A percentile compares a stretch with the other conserved stretches of the same genome.
These are phyloP conservation scores for Metalampra italica DNA, from an alignment of 2,888 invertebrate genomes.

Conservation along the genomic window DNA sequence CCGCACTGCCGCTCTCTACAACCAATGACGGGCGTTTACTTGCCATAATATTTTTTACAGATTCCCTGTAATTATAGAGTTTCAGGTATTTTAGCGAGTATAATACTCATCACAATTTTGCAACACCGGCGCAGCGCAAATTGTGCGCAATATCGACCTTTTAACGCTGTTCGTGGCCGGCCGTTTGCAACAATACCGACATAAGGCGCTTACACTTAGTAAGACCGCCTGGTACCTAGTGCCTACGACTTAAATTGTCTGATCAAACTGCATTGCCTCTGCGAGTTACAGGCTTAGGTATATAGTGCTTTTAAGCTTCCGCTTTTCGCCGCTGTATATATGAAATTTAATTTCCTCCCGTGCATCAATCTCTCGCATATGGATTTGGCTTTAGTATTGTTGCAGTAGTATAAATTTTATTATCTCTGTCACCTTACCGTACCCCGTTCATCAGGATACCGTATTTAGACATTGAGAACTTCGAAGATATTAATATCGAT, in stretches of 20 bases:
- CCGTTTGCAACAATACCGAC: conserved; percentile 14
- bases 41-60: not conserved
- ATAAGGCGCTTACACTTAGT: conserved; percentile 15
- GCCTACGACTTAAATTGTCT: conserved; percentile 14
- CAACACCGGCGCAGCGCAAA: conserved; percentile 5
- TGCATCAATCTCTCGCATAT: no score
- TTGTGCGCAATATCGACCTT: conserved; percentile 14
- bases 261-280: conserved; percentile 11
- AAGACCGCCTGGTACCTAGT: conserved; percentile 9
- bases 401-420: no score
- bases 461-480: no score
- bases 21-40: conserved; percentile 15
- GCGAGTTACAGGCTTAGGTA: conserved; percentile 3
- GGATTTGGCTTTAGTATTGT: no score
- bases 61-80: not conserved
- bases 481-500: no score
- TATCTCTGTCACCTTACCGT: no score
- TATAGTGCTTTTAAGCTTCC: not conserved
- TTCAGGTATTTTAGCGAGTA: not conserved
- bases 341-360: no score
- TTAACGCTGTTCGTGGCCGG: conserved; percentile 9
- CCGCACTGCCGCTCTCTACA: conserved; percentile 31
- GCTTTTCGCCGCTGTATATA: no score
- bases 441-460: no score
- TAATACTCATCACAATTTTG: conserved; percentile 3